phyloP scores from a whole-genome alignment of 2,888 invertebrate genomes.

The Protonemura montana region DNA sequence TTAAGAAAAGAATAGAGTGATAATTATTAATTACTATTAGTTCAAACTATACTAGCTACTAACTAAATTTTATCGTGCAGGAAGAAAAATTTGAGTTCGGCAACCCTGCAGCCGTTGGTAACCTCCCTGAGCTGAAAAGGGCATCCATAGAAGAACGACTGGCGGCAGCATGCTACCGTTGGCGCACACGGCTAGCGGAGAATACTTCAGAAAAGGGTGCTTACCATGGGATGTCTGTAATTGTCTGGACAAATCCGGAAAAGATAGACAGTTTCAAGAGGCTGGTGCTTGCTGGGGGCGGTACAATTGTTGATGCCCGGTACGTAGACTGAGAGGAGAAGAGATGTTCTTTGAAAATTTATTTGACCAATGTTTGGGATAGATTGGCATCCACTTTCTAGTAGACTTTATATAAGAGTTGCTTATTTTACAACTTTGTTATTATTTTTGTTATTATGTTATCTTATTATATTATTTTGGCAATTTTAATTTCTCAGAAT shows the following conservation, averaged over 20 bases:
- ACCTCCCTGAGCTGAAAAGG: conserved; percentile 23
- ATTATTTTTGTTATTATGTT: too few species aligned
- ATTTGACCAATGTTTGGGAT: too few species aligned
- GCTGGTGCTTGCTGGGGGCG: conserved; percentile 81
- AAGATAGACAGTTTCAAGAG: conserved; percentile 70
- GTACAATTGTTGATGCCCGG: conserved; percentile 69
- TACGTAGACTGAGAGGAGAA: conserved; percentile 55
- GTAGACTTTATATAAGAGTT: too few species aligned
- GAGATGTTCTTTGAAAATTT: too few species aligned
- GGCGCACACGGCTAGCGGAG: conserved; percentile 66
- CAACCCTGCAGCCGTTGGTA: conserved; percentile 63
- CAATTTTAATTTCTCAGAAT: too few species aligned
- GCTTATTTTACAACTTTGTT: too few species aligned
- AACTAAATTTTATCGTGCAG: too few species aligned
- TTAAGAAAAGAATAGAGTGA: too few species aligned
- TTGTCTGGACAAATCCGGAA: conserved; percentile 68
- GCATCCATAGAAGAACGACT: conserved; percentile 51
- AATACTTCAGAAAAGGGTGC: conserved; percentile 53
- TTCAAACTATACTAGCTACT: too few species aligned
- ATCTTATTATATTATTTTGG: too few species aligned
- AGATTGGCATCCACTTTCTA: too few species aligned
- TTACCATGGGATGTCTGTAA: conserved; percentile 64
- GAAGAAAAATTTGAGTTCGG: conserved; percentile 89
- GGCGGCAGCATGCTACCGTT: conserved; percentile 60
- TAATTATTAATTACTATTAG: too few species aligned